phyloP scores from a whole-genome alignment of 1,140 invertebrate species.

The Acromyrmex echinatior region DNA sequence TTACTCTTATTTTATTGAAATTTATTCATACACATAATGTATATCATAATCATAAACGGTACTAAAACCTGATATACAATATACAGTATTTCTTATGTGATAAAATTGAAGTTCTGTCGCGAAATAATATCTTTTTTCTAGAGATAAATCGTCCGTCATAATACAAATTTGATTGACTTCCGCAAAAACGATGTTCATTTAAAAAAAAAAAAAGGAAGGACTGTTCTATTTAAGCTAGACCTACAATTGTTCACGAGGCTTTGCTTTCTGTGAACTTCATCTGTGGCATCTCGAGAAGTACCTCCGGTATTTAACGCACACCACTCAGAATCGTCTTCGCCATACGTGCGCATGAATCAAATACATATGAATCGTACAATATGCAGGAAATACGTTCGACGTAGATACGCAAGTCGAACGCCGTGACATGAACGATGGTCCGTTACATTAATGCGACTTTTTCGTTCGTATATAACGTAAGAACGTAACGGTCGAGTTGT shows the following conservation, averaged over 20 bases:
- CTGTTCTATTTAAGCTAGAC: neutral
- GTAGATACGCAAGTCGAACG: constrained; percentile 54
- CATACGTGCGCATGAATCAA: constrained; percentile 1
- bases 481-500: constrained; percentile 84
- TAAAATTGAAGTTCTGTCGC: neutral
- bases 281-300: neutral
- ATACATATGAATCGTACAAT: constrained; percentile 51
- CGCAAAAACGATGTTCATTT: constrained; percentile 6
- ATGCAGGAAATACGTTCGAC: constrained; percentile 29
- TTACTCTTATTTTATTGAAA: neutral
- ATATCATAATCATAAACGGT: neutral
- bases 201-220: neutral
- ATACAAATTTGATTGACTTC: constrained; percentile 3
- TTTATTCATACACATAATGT: too few species aligned
- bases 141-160: neutral
- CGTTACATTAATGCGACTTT: constrained; percentile 86
- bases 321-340: neutral
- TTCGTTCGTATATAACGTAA: constrained; percentile 78
- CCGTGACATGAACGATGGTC: constrained; percentile 73
- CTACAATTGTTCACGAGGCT: neutral
- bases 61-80: neutral
- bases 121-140: neutral
- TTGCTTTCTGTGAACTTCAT: constrained; percentile 3
- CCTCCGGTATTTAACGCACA: constrained; percentile 4
- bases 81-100: neutral